Evolutionary conservation across 2,113 vertebrate genomes (phyloP).

Genomic region (Melanerpes aurifrons): DNA sequence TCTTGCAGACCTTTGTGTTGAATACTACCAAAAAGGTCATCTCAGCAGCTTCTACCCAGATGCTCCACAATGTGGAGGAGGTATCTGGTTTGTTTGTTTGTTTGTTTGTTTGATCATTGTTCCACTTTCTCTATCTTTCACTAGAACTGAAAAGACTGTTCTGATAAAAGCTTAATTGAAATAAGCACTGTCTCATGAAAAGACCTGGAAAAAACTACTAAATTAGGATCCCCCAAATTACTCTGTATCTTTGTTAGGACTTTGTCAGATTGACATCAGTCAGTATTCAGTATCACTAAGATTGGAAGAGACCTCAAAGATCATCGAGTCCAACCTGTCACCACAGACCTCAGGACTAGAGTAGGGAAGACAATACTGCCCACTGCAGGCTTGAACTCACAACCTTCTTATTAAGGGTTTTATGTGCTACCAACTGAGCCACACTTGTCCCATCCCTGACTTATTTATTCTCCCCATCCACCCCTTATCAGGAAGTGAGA

Average conservation of each 20-base stretch:
- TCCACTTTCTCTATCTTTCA: not conserved
- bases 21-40: not conserved
- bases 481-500: too few relatives aligned
- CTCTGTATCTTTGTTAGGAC: not conserved
- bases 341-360: too few relatives aligned
- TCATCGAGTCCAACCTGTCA: too few relatives aligned
- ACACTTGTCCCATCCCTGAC: too few relatives aligned
- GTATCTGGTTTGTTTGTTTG: not conserved
- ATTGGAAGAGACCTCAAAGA: too few relatives aligned
- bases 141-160: accelerated
- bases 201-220: not conserved
- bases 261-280: not conserved
- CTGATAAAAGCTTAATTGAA: not conserved
- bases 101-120: not conserved
- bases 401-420: too few relatives aligned
- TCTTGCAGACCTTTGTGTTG: not conserved
- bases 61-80: not conserved
- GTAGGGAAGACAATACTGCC: too few relatives aligned
- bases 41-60: not conserved
- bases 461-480: too few relatives aligned
- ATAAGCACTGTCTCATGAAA: accelerated
- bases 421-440: too few relatives aligned
- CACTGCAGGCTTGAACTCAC: too few relatives aligned
- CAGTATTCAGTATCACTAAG: too few relatives aligned
- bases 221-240: not conserved